These are phyloP conservation scores for Clarias gariepinus DNA, from an alignment of 2,113 vertebrate species.

Conservation along the genomic window DNA sequence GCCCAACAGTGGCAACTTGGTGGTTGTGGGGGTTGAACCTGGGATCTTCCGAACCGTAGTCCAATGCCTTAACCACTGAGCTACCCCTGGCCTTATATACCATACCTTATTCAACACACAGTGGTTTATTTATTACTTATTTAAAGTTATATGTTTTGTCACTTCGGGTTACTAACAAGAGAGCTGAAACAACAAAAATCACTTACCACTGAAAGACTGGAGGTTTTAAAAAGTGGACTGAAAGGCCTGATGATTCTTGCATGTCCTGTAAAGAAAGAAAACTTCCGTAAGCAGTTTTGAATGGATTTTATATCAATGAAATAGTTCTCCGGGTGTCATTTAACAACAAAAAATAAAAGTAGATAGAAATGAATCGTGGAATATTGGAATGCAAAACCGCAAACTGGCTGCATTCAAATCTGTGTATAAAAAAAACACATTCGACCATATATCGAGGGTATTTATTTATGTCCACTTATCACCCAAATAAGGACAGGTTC, in stretches of 20 bases:
- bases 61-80: too few relatives aligned
- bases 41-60: too few relatives aligned
- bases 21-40: too few relatives aligned
- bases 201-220: conserved; percentile 32
- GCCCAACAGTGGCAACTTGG: too few relatives aligned
- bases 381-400: neutral
- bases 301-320: neutral
- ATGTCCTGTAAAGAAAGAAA: conserved; percentile 28
- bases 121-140: neutral
- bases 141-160: neutral
- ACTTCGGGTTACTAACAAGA: neutral
- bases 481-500: too few relatives aligned
- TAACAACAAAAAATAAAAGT: too few relatives aligned
- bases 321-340: neutral
- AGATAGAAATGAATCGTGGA: neutral
- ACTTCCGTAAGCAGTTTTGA: neutral
- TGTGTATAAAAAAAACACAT: neutral
- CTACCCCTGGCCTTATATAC: too few relatives aligned
- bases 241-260: neutral
- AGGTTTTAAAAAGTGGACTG: neutral
- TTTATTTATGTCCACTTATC: too few relatives aligned
- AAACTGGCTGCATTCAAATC: neutral
- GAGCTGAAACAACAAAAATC: neutral
- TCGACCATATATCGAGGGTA: too few relatives aligned
- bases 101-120: neutral